Conservation (phyloP, 2,113 vertebrate genomes). For the Vanacampus margaritifer region DNA sequence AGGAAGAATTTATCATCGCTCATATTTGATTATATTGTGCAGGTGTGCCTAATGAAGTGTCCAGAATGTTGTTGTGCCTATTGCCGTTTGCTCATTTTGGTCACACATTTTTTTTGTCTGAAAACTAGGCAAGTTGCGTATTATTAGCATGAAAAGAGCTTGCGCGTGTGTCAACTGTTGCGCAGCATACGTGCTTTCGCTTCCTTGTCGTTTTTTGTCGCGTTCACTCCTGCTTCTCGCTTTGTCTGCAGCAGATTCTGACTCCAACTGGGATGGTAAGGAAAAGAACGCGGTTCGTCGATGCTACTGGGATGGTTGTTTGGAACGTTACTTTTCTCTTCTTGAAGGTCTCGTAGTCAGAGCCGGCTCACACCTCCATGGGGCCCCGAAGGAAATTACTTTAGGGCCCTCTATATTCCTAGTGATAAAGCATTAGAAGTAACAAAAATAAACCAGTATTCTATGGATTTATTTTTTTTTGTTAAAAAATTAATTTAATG, state of each 20-base stretch:
- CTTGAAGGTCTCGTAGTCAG: not conserved
- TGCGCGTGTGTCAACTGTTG: not conserved
- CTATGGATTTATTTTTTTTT: no score
- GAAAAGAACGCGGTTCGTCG: constrained; percentile 19
- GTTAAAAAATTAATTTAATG: no score
- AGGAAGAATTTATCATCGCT: no score
- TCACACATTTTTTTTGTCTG: not conserved
- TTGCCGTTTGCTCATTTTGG: no score
- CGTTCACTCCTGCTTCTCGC: constrained; percentile 30
- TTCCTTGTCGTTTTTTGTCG: constrained; percentile 37
- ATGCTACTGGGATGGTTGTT: constrained; percentile 26
- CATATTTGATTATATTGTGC: not conserved
- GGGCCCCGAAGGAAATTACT: not conserved
- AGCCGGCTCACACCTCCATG: not conserved
- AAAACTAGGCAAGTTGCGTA: not conserved
- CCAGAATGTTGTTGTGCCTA: not conserved
- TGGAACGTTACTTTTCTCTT: not conserved
- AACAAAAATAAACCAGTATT: no score
- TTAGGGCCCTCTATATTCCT: no score
- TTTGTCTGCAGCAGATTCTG: constrained; percentile 60
- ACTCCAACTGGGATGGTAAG: constrained; percentile 61
- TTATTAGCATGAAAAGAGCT: constrained; percentile 3
- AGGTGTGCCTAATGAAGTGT: not conserved
- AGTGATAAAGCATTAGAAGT: no score
- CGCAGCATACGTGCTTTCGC: constrained; percentile 23